Evolutionary conservation across 1,140 invertebrate species (phyloP).

Genomic region (Caenorhabditis elegans): DNA sequence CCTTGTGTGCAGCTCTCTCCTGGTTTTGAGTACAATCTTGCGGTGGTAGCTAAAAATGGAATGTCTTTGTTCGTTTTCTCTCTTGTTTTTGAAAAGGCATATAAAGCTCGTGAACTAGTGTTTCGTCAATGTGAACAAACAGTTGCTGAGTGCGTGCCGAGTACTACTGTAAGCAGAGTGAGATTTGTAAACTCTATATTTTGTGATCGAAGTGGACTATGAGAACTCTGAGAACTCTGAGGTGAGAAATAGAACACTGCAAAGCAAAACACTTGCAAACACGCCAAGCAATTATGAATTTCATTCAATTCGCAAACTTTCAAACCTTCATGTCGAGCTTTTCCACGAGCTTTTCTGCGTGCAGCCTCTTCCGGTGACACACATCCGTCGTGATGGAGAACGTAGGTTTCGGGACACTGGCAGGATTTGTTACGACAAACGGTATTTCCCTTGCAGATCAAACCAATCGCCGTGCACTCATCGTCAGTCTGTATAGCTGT

Average conservation of each 20-base stretch:
- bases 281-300: neutral
- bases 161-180: neutral
- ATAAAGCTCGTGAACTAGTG: neutral
- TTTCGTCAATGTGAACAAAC: neutral
- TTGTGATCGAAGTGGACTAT: neutral
- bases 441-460: conserved; percentile 55
- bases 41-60: conserved; percentile 41
- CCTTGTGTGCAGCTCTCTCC: conserved; percentile 54
- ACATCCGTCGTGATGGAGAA: conserved; percentile 56
- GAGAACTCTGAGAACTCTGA: neutral
- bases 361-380: conserved; percentile 44
- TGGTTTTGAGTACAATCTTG: conserved; percentile 52
- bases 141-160: neutral
- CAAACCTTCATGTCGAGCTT: conserved; percentile 40
- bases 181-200: neutral
- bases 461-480: conserved; percentile 53
- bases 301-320: neutral
- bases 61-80: too few species aligned
- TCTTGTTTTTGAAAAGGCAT: neutral
- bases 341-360: conserved; percentile 27
- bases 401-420: conserved; percentile 53
- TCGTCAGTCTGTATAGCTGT: conserved; percentile 32
- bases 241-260: neutral
- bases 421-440: conserved; percentile 58
- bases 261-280: neutral